Conservation (phyloP, 2,797 vertebrate genomes). For the Sebastiscus albofasciatus region DNA sequence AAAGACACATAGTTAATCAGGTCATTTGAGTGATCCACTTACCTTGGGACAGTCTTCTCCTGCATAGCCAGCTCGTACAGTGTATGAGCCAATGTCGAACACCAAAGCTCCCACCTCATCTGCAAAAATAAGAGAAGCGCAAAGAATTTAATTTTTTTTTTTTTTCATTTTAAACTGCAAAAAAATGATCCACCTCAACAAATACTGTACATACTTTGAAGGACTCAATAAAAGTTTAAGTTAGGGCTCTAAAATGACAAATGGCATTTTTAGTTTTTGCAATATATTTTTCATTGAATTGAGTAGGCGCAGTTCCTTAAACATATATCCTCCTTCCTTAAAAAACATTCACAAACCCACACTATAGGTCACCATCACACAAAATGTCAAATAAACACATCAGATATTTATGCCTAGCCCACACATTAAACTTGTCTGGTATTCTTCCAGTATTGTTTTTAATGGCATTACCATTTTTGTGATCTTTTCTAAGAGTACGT, state of each 20-base stretch:
- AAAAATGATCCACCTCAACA: not conserved
- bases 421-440: not conserved
- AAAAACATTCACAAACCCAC: not conserved
- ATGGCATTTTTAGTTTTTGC: not conserved
- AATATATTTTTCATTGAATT: not conserved
- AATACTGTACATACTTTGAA: not conserved
- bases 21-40: constrained; percentile 65
- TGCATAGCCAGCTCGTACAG: constrained; percentile 97
- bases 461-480: not conserved
- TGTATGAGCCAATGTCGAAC: constrained; percentile 98
- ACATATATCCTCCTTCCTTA: not conserved
- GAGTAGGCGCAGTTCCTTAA: not conserved
- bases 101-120: constrained; percentile 99
- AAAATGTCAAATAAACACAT: not conserved
- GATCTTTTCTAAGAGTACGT: not conserved
- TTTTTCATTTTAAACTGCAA: not conserved
- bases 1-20: constrained; percentile 66
- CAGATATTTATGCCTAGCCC: not conserved
- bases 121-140: constrained; percentile 64
- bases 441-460: not conserved
- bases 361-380: too few relatives aligned
- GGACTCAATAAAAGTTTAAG: not conserved
- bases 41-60: constrained; percentile 99
- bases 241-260: not conserved
- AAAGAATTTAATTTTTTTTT: not conserved